phyloP scores from a whole-genome alignment of 2,888 invertebrate genomes.

The Dicranocentrus wangi region DNA sequence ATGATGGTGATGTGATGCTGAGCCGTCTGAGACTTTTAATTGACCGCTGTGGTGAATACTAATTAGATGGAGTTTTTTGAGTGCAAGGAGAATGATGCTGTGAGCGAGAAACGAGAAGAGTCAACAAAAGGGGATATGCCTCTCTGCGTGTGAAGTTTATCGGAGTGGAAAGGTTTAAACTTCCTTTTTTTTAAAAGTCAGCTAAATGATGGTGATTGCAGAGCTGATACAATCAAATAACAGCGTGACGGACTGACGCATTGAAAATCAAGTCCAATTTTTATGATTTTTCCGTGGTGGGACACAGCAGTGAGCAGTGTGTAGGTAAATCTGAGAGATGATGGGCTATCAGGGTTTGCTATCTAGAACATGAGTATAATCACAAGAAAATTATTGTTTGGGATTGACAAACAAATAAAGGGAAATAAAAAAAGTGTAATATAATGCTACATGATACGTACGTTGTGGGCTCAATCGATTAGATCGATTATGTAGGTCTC shows the following conservation, averaged over 20 bases:
- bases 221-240: constrained; percentile 29
- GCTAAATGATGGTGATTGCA: constrained; percentile 18
- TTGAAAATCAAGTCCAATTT: constrained; percentile 37
- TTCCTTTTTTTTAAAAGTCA: not conserved
- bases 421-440: no score
- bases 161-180: not conserved
- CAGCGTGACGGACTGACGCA: constrained; percentile 35
- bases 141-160: not conserved
- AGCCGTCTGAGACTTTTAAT: constrained; percentile 37
- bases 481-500: no score
- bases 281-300: constrained; percentile 3
- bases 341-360: no score
- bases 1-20: constrained; percentile 28
- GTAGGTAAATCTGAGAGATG: no score
- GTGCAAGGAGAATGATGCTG: not conserved
- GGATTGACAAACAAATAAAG: no score
- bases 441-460: no score
- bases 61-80: constrained; percentile 26
- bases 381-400: no score
- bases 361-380: no score
- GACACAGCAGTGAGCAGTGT: no score
- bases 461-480: no score
- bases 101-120: not conserved
- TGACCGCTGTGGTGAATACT: constrained; percentile 39
- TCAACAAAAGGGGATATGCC: not conserved